Percentiles rank a stretch among this genome's conserved stretches.
Conservation (phyloP, 1,140 invertebrate species). For the Neodiprion fabricii region DNA sequence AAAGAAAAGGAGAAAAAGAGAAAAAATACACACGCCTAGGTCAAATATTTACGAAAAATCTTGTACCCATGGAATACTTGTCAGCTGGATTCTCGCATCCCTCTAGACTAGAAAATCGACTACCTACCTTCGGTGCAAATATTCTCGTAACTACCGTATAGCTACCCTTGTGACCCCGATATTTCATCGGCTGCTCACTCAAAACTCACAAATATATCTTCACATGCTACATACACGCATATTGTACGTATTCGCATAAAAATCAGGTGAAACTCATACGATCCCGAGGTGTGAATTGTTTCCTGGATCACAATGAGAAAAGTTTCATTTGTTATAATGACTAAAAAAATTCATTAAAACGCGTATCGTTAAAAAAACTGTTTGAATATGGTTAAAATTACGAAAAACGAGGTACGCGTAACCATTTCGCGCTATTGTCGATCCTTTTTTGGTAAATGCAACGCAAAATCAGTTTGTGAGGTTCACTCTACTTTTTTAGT, state of each 20-base stretch:
- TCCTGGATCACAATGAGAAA: neutral
- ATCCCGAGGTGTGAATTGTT: neutral
- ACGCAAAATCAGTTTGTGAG: no score
- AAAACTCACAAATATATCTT: neutral
- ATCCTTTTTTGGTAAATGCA: no score
- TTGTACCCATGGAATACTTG: neutral
- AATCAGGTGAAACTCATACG: neutral
- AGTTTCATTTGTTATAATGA: no score
- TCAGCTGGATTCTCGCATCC: neutral
- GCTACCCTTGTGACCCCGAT: neutral
- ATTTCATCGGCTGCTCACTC: neutral
- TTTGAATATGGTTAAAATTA: no score
- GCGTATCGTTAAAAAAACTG: no score
- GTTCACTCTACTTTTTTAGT: no score
- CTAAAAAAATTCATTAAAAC: no score
- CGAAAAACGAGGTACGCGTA: no score
- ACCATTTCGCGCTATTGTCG: no score
- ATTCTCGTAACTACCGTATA: neutral
- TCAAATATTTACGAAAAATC: neutral
- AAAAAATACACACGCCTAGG: neutral
- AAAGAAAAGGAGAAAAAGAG: neutral
- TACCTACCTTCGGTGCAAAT: neutral
- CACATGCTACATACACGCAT: no score
- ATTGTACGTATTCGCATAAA: neutral
- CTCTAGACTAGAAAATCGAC: neutral